Conservation (phyloP, 2,888 invertebrate genomes). For the Philaethria dido region DNA sequence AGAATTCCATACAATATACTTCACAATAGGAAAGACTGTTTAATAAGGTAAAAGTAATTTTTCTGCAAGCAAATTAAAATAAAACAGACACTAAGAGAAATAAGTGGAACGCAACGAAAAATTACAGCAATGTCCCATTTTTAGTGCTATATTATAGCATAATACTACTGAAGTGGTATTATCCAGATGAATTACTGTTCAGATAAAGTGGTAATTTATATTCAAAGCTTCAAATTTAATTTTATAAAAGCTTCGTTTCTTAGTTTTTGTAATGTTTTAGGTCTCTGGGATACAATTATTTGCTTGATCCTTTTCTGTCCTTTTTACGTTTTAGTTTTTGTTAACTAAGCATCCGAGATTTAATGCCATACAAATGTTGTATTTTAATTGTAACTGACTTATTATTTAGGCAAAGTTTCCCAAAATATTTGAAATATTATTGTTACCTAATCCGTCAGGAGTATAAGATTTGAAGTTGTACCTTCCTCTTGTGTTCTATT, state of each 20-base stretch:
- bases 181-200: constrained; percentile 21
- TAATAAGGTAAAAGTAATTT: constrained; percentile 13
- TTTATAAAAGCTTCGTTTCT: background rate
- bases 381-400: too few species aligned
- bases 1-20: background rate
- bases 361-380: too few species aligned
- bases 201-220: constrained; percentile 14
- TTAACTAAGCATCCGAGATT: background rate
- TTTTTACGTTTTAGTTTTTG: background rate
- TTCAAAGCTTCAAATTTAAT: constrained; percentile 7
- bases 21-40: background rate
- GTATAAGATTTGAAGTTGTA: too few species aligned
- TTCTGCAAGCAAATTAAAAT: constrained; percentile 13
- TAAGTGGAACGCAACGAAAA: constrained; percentile 25
- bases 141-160: constrained; percentile 18
- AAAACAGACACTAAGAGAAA: constrained; percentile 23
- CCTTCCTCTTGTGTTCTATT: too few species aligned
- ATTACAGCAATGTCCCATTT: constrained; percentile 22
- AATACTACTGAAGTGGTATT: constrained; percentile 18
- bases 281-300: constrained; percentile 1
- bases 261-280: background rate
- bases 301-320: background rate
- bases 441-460: background rate
- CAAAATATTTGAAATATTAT: background rate
- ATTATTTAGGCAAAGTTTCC: too few species aligned